A percentile compares a stretch with the other conserved stretches of the same genome.
phyloP scores from a whole-genome alignment of 2,113 vertebrate species.

The Oenanthe melanoleuca region DNA sequence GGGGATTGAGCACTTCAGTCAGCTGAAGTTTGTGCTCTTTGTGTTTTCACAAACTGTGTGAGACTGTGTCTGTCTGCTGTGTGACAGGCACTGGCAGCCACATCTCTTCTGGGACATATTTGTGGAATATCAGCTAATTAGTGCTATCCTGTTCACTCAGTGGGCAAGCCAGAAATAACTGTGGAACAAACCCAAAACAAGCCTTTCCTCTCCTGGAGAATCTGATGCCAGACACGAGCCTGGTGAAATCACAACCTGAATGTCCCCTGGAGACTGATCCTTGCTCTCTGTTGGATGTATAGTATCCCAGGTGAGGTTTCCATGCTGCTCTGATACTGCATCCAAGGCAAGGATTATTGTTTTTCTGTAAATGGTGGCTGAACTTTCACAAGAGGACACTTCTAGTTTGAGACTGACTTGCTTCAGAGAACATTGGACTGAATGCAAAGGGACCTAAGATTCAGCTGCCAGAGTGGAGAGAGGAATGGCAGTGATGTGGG shows the following conservation, averaged over 20 bases:
- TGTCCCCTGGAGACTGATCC: background rate
- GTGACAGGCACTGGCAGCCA: background rate
- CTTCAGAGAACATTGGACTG: background rate
- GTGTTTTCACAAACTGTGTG: background rate
- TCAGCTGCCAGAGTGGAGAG: background rate
- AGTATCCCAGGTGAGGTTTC: background rate
- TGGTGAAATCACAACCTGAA: background rate
- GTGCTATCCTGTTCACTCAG: background rate
- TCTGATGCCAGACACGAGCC: fast-evolving
- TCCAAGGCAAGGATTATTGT: background rate
- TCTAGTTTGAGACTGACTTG: background rate
- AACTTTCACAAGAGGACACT: background rate
- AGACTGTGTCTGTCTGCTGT: background rate
- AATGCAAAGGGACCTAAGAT: background rate
- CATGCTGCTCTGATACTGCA: background rate
- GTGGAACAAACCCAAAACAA: background rate
- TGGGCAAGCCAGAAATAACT: background rate
- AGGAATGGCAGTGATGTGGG: background rate
- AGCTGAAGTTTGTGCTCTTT: background rate
- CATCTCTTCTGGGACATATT: background rate
- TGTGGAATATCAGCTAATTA: background rate
- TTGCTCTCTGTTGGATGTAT: background rate
- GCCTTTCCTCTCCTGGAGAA: background rate
- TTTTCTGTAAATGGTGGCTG: background rate
- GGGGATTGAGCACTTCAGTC: background rate